Base-by-base conservation (phyloP, 2,888 invertebrate genomes). In the Nematopogon swammerdamellus region DNA sequence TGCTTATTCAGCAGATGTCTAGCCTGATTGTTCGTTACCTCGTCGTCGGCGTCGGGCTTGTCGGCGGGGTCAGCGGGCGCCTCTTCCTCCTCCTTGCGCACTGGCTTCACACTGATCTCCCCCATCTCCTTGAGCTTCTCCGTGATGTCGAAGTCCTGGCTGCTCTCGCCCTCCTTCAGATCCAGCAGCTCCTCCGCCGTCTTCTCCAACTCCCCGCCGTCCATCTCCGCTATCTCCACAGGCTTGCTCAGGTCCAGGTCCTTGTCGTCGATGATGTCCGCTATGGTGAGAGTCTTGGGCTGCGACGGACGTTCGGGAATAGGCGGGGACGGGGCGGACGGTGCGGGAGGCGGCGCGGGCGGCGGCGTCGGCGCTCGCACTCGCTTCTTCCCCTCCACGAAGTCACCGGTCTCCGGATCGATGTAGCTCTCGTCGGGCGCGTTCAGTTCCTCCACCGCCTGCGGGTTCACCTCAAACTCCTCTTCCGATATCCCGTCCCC, bases 121-220 rank as follows among this genome's bases (percentile, higher is more conserved):
- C 83, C 84, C 83, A 85, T 84, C 65, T 85, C 85, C 61, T 84
- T 83, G 46, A 84, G 63, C 61, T 85, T 85, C 55, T 85, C 84
- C 48, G 82, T 80, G 44, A 84, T 82, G 60, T 85, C 83, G 62
- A 80, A 82, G 57, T 85, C 84, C 50, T 75, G 69, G 56, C 71
- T 75, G 45, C 59, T 68, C 30, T 18, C 16, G 46, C 76, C 76
- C 53, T 71, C 67, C 57, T 74, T 72, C n/a, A 75, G 64, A 51
- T 65, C 67, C 53, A 79, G 59, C 46, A 76, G 57, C 5, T 77
- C 77, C 42, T 74, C 76, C 30, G 69, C 63, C 45, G 67, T 62
- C 58, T 76, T 77, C 4, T 72, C 77, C 45, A 79, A 54, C 44
- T 79, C 80, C 62, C 72, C 68, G 49, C 65, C 68, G 55, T 77